Evolutionary conservation across 2,113 vertebrate genomes (phyloP).

Genomic region (Opisthocomus hoazin): DNA sequence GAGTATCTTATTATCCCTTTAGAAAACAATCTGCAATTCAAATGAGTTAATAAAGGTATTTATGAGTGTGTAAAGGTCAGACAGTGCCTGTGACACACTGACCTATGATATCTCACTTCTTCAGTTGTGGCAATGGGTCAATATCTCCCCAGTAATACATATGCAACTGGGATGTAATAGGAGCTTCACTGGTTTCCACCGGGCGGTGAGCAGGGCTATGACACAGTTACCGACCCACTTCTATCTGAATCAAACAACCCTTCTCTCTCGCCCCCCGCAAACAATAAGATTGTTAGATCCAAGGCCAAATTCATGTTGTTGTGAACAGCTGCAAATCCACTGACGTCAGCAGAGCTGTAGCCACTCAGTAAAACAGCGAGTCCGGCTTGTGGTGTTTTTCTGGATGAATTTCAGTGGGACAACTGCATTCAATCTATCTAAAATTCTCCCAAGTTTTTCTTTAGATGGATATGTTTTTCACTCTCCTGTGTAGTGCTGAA

Average conservation of each 20-base stretch:
- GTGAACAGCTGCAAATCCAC: slow-evolving; percentile 44
- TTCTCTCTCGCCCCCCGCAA: neutral
- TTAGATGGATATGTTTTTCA: neutral
- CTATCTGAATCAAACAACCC: neutral
- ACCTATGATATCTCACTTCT: neutral
- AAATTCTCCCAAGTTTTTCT: neutral
- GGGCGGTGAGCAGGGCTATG: neutral
- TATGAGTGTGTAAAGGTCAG: neutral
- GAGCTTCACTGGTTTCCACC: neutral
- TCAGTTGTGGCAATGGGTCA: neutral
- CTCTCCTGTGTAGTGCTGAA: neutral
- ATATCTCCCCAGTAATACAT: neutral
- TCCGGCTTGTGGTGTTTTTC: neutral
- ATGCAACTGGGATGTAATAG: neutral
- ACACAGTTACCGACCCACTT: neutral
- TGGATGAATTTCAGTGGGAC: neutral
- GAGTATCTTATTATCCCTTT: neutral
- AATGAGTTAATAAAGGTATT: neutral
- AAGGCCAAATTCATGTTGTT: slow-evolving; percentile 19
- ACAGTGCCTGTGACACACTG: neutral
- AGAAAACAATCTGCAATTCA: neutral
- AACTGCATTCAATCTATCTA: neutral
- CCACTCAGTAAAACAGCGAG: neutral
- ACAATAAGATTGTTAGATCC: neutral
- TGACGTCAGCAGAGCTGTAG: slow-evolving; percentile 31